Base-by-base conservation (phyloP, 2,797 vertebrate genomes). In the Paguma larvata region DNA sequence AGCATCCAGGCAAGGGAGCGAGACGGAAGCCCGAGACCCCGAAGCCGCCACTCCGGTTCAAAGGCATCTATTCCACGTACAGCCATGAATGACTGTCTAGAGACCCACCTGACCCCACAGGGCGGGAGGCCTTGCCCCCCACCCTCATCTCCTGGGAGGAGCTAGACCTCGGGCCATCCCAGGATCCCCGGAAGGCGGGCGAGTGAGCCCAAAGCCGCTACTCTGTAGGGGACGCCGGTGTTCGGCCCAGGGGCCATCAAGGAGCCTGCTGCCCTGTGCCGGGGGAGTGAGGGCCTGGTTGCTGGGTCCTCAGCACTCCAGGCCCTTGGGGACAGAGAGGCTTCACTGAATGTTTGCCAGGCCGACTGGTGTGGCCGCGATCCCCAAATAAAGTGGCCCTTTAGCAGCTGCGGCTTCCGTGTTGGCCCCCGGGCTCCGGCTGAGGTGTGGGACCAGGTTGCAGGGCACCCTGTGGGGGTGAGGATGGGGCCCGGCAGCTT, bases 21-120 rank as follows among this genome's bases (percentile, higher is more conserved):
- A 2, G 30, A 4, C 12, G 0, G 14, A 41, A 30, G 12, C 0
- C 63, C 0, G 16, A 7, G 13, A 14, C 2, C 3, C 41, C 0
- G 5, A 30, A 0, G 13, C n/a, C 4, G 0, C 16, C 5, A 2
- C 0, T 0, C 11, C 1, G 0, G 8, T 0, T 1, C 4, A 91
- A 9, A 4, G 0, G 0, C 10, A 15, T 0, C 2, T 1, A 4
- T 3, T 21, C 23, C 23, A 3, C 2, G 16, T 10, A 32, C 19
- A 25, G 30, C 4, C 25, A 67, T 0, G 21, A 65, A 4, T 46
- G 80, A 96, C n/a, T 1, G 0, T 9, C 48, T 3, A 8, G 6
- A 30, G 0, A 0, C 5, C 21, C 23, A 9, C 3, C n/a, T 0
- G 12, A 44, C 13, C 0, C 3, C 59, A 5, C 5, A 2, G 23